Evolutionary conservation across 2,113 vertebrate species (phyloP), one percentile per base, ranked within the genome.

Genomic region (Lipophrys pholis): DNA sequence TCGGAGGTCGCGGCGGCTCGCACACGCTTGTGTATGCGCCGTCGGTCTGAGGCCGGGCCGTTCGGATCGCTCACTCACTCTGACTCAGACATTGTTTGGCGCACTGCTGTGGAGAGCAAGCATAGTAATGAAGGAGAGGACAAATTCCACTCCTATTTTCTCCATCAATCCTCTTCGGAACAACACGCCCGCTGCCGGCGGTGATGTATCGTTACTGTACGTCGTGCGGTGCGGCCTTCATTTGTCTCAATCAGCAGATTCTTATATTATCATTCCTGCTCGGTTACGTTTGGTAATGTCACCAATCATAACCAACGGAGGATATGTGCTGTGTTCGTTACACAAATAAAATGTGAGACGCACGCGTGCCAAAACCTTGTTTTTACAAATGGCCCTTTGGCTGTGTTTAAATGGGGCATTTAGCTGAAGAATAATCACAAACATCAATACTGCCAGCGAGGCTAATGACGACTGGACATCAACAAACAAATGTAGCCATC

Each of bases 201-300:
- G 38, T 88, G 87, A 89, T 89, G 76, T 74, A 87, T 87, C 43
- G 78, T 77, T 41, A 54, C 71, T 64, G 76, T 76, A 72, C 58
- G 11, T 61, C 55, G 65, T 59, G 78, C 53, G 2, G 46, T 5
- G 21, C 21, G 66, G 9, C 69, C 60, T 77, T 66, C 73, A 90
- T 89, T 89, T 76, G 64, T 91, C 88, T 90, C 85, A 84, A 83
- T 91, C 82, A 80, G 63, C 41, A 14, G 10, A 68, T 80, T 86
- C 71, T 57, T 76, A 71, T 86, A 15, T 84, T 90, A 85, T 85
- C 83, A 79, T 87, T 86, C 84, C 72, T 68, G 77, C 87, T 83
- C 80, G 51, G 69, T 78, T 75, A 76, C 82, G 69, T 79, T 79
- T 77, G 77, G 83, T 75, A 87, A 77, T 40, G 65, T 75, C 73